These are phyloP conservation scores for Nannoperca obscura DNA, from an alignment of 2,797 vertebrate genomes.

Conservation along the genomic window DNA sequence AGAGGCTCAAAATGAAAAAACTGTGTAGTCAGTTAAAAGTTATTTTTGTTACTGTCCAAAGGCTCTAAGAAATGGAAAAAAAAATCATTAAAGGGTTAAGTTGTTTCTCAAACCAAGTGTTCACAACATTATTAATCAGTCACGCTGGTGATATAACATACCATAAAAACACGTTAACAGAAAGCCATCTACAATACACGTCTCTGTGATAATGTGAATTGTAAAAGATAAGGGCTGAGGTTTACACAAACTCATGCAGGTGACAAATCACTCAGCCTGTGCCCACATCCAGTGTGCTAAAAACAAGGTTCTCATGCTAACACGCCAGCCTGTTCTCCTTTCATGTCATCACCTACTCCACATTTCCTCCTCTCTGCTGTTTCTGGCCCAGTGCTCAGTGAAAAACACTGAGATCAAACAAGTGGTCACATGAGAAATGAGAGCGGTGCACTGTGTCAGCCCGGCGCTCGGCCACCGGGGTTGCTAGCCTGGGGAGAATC, in stretches of 20 bases:
- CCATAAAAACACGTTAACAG: not conserved
- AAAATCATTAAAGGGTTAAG: not conserved
- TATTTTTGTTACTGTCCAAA: not conserved
- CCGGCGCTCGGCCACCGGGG: conserved; percentile 66
- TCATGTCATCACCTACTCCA: conserved; percentile 64
- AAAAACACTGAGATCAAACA: conserved; percentile 71
- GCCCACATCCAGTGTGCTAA: conserved; percentile 27
- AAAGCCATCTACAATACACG: not conserved
- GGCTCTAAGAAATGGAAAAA: not conserved
- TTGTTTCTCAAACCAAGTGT: not conserved
- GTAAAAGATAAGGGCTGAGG: not conserved
- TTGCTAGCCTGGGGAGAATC: conserved; percentile 69
- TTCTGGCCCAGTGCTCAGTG: conserved; percentile 43
- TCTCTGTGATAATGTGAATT: conserved; percentile 1
- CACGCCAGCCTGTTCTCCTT: conserved; percentile 44
- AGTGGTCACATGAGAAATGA: conserved; percentile 66
- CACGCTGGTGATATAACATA: not conserved
- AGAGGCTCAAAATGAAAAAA: not conserved
- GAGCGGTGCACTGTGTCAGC: conserved; percentile 34
- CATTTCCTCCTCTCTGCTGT: conserved; percentile 56
- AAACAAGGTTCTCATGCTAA: conserved; percentile 34
- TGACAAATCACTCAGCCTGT: conserved; percentile 39
- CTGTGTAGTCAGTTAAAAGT: not conserved
- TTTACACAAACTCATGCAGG: conserved; percentile 25
- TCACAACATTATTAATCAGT: not conserved